Evolutionary conservation across 2,797 vertebrate species (phyloP), one percentile per base, ranked within the genome.

Genomic region (Pitangus sulphuratus): DNA sequence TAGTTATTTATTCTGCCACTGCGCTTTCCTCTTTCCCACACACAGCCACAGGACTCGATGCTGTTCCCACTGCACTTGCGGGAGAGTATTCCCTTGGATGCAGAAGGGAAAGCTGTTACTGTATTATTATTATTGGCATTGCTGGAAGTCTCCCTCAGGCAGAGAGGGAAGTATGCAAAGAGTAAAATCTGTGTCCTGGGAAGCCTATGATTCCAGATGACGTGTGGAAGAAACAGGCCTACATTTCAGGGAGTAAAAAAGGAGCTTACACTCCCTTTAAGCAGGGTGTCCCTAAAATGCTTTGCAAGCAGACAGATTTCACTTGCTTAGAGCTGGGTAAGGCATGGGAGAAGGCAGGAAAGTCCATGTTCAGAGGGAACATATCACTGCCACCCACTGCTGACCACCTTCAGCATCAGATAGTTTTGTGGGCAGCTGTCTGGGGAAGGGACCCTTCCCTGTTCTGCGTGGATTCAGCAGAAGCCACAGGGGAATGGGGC

Each of bases 21-120:
- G 89, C 15, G 26, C 66, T 91, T 84, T 87, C 90, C 81, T 92
- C 81, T 94, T 96, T 96, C 92, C 94, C 94, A 96, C 93, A 94
- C 81, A 75, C 42, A 56, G 82, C 48, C 69, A 25, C 19, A 58
- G 75, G 75, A 68, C 60, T 21, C 0, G 0, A 5, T 7, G 45
- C 57, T 86, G 89, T 61, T 95, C 94, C 93, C 92, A 80, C 15
- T 75, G 90, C 69, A 61, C 71, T 74, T 17, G 0, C 24, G 0
- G 61, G 78, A 95, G 21, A 80, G 56, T 7, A 47, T 58, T 89
- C 78, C 79, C 90, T 87, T 0, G 0, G 82, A 89, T 21, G 47
- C 66, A 84, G 40, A 44, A 89, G 33, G 56, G 84, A 89, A 87
- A 93, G 74, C 47, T 90, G 51, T 70, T 74, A 69, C 40, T 70